Base-by-base conservation (phyloP, 1,140 invertebrate species). In the Dendroctonus ponderosae region DNA sequence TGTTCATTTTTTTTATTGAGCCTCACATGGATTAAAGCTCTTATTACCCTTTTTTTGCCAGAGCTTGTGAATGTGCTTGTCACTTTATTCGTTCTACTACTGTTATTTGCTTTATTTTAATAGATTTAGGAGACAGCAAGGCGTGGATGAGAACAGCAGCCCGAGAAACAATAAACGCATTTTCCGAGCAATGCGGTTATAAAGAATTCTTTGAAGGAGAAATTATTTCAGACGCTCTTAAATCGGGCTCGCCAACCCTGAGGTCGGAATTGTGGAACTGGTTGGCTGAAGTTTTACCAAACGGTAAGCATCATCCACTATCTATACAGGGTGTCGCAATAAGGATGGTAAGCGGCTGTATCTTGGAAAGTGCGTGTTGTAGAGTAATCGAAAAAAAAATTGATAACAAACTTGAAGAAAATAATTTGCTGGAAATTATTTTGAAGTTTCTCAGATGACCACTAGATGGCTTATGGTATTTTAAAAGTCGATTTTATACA, bases 201-300 rank as follows among this genome's bases (percentile, higher is more conserved):
- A 87, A 87, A 60, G 89, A 92, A 71, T 88, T 96, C 68, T 90
- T 97, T 63, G 94, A 95, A 50, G 88, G 87, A 26, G 94, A 97
- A 82, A 93, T 96, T 80, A 85, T 97, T 65, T 84, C 85, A 44
- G 93, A 97, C 81, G 91, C 90, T 9, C 80, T 97, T 0, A 92
- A 91, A 74, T 78, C 84, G 11, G 94, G 93, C 51, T 94, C 92
- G 37, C 94, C 94, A 0, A 85, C 86, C 44, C 80, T 96, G 0
- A 84, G 92, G 62, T 82, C 86, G 0, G 91, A 96, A 79, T 78
- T 97, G 40, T 90, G 93, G 84, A 82, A 80, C 48, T 97, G 94
- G 94, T 78, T 97, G 48, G 83, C 90, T 2, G 89, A 91, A 62
- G 91, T 90, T 71, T 80, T 97, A 68, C 89, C 92, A 0, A 82